phyloP scores from a whole-genome alignment of 2,797 vertebrate genomes.

The Manis pentadactyla region DNA sequence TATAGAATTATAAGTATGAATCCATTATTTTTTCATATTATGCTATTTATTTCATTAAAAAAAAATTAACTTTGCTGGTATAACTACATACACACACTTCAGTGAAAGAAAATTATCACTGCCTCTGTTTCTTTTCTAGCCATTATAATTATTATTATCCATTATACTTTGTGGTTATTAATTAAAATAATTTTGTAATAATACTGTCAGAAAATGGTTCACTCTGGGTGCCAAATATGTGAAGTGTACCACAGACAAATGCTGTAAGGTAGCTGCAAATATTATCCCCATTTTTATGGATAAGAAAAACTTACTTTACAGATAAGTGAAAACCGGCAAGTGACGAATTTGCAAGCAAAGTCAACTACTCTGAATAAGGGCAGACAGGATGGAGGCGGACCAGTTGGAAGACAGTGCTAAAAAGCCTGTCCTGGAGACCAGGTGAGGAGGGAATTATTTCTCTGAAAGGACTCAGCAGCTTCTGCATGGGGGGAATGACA shows the following conservation, averaged over 20 bases:
- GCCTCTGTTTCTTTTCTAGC: not conserved
- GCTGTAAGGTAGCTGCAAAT: not conserved
- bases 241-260: not conserved
- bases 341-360: not conserved
- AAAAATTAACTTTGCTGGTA: not conserved
- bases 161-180: not conserved
- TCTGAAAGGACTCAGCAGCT: not conserved
- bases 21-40: not conserved
- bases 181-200: conserved; percentile 1
- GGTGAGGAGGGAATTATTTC: not conserved
- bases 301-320: not conserved
- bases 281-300: not conserved
- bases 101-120: not conserved
- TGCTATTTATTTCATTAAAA: not conserved
- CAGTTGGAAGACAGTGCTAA: not conserved
- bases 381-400: not conserved
- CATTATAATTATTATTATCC: not conserved
- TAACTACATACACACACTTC: not conserved
- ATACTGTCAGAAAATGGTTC: not conserved
- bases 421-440: not conserved
- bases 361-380: not conserved
- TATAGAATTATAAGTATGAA: not conserved
- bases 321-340: not conserved
- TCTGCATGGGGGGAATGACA: not conserved
- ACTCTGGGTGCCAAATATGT: not conserved